Base-by-base conservation (phyloP, 2,113 vertebrate genomes). In the Chionis minor region DNA sequence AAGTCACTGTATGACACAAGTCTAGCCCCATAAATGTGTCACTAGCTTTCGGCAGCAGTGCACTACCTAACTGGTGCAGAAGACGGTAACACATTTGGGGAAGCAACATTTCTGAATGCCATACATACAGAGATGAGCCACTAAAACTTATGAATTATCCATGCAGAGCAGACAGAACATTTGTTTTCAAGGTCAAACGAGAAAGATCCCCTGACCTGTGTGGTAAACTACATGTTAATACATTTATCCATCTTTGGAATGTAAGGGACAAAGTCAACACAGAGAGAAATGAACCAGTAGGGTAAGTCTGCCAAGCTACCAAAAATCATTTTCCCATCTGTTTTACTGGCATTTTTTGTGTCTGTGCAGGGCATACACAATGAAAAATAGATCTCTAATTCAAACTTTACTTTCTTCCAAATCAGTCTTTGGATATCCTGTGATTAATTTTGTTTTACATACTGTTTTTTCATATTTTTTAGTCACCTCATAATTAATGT, bases 81-180 rank as follows among this genome's bases (percentile, higher is more conserved):
- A 84, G 70, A 87, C 91, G 80, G 38, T 22, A 14, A 81, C 40
- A 69, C 54, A 72, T 83, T 63, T 85, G n/a, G 45, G 61, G 86
- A 96, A 94, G 54, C 18, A 81, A 81, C 35, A 58, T 78, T 94
- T 92, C 80, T 94, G 90, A 94, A 86, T 72, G 56, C 73, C 83
- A 94, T 44, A 88, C 22, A 79, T 77, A 73, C 47, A 84, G 56
- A 88, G 44, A 86, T 61, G 72, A 94, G 77, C 61, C 92, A 89
- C 65, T 94, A 96, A 95, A 94, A 88, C 94, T 96, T 90, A 97
- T 89, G 88, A 95, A 94, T 96, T 94, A 93, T 95, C 95, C 92
- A 93, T 93, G 92, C 86, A 94, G 83, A 94, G 86, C 63, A 94
- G 92, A 95, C 33, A 94, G 88, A 96, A 96, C 88, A 88, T 88